A percentile compares a stretch with the other conserved stretches of the same genome.
phyloP scores from a whole-genome alignment of 2,797 vertebrate species.

The Pipistrellus pipistrellus region DNA sequence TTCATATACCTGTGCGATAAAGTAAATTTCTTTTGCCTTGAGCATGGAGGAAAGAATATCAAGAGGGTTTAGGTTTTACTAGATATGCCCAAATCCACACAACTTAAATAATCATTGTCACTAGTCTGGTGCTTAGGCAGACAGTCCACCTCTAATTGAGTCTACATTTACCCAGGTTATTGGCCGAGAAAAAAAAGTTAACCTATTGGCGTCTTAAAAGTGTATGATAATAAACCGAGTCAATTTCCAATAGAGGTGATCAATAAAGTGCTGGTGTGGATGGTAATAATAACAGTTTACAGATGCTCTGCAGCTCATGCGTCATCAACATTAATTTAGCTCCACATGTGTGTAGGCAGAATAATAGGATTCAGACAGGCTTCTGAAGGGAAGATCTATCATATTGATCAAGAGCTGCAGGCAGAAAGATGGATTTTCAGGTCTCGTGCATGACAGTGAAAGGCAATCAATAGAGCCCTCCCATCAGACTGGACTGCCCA shows the following conservation, averaged over 20 bases:
- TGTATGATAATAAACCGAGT: slow-evolving; percentile 11
- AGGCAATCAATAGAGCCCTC: background rate
- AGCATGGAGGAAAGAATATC: background rate
- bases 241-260: slow-evolving; percentile 39
- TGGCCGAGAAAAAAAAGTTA: slow-evolving; percentile 26
- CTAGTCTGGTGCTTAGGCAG: background rate
- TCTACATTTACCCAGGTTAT: background rate
- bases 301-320: slow-evolving; percentile 49
- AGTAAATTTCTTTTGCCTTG: background rate
- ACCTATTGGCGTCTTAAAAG: background rate
- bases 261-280: slow-evolving; percentile 41
- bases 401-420: slow-evolving; percentile 74
- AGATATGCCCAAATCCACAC: background rate
- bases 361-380: slow-evolving; percentile 77
- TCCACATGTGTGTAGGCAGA: slow-evolving; percentile 52
- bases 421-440: slow-evolving; percentile 60
- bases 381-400: slow-evolving; percentile 74
- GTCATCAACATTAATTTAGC: slow-evolving; percentile 78
- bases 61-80: background rate
- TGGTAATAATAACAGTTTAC: slow-evolving; percentile 70
- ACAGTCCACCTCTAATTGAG: background rate
- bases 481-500: background rate
- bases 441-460: slow-evolving; percentile 50
- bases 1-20: background rate
- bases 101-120: background rate